Conservation (phyloP, 1,140 invertebrate genomes). For the Homarus americanus region DNA sequence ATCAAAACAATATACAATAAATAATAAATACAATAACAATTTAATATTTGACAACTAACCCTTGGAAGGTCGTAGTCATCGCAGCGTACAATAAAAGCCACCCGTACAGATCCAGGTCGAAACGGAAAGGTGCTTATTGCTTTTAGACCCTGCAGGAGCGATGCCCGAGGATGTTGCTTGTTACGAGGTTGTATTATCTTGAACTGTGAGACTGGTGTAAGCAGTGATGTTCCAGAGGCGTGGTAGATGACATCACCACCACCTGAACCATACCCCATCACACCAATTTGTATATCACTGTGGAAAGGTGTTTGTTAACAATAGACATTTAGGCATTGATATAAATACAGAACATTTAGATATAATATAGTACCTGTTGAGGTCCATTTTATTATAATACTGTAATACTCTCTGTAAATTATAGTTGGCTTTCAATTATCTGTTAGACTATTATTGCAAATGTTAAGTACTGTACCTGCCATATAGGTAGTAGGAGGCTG, state of each 20-base stretch:
- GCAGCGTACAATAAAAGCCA: slow-evolving; percentile 47
- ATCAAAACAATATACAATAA: no score
- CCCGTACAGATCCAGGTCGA: slow-evolving; percentile 41
- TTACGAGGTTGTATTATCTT: slow-evolving; percentile 13
- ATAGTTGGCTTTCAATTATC: no score
- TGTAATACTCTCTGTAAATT: no score
- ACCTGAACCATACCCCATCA: slow-evolving; percentile 43
- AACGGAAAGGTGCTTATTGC: slow-evolving; percentile 58
- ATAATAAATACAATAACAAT: background rate
- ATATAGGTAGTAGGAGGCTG: no score
- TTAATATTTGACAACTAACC: slow-evolving; percentile 13
- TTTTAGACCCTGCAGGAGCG: slow-evolving; percentile 38
- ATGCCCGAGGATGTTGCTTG: slow-evolving; percentile 17
- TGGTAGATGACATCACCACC: slow-evolving; percentile 52
- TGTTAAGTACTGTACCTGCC: no score
- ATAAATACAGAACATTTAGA: no score
- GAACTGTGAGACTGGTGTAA: slow-evolving; percentile 18
- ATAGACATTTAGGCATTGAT: background rate
- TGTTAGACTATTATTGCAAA: no score
- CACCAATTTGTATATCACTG: slow-evolving; percentile 45
- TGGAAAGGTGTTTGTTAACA: background rate
- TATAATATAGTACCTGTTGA: no score
- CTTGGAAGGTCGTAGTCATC: slow-evolving; percentile 44
- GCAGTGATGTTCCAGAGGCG: slow-evolving; percentile 21
- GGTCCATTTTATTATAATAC: no score